Conservation (phyloP, 2,113 vertebrate genomes). For the Dicerorhinus sumatrensis region DNA sequence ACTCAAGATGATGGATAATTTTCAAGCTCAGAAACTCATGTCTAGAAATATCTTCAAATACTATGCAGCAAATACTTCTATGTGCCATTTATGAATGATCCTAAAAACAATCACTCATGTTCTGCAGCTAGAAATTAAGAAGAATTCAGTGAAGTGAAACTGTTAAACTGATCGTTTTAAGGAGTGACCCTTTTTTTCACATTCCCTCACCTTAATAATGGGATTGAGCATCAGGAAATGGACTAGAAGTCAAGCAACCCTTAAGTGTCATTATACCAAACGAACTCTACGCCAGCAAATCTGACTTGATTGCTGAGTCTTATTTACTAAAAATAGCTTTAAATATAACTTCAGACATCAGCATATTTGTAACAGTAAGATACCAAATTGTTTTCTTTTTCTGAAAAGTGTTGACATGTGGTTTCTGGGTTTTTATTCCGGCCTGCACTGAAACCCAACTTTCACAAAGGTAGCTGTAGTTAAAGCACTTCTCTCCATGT, state of each 20-base stretch:
- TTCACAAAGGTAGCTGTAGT: slow-evolving; percentile 5
- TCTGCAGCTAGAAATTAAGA: slow-evolving; percentile 78
- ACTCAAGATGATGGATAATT: slow-evolving; percentile 67
- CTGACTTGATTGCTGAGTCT: slow-evolving; percentile 71
- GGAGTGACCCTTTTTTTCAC: slow-evolving; percentile 62
- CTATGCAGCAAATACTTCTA: slow-evolving; percentile 56
- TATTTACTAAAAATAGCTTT: slow-evolving; percentile 77
- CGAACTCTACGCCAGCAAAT: slow-evolving; percentile 79
- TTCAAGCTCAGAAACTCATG: slow-evolving; percentile 74
- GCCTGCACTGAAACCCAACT: slow-evolving; percentile 6
- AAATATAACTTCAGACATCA: slow-evolving; percentile 66
- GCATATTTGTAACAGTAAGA: slow-evolving; percentile 62
- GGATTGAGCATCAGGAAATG: slow-evolving; percentile 65
- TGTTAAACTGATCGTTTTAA: slow-evolving; percentile 74
- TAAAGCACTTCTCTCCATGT: neutral
- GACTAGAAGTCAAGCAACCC: slow-evolving; percentile 74
- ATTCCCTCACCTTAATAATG: slow-evolving; percentile 75
- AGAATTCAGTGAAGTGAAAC: slow-evolving; percentile 81
- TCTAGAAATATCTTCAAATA: slow-evolving; percentile 78
- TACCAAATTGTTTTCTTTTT: slow-evolving; percentile 47
- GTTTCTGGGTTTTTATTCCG: neutral
- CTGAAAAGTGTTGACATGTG: slow-evolving; percentile 30
- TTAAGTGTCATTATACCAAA: slow-evolving; percentile 76
- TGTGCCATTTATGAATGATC: slow-evolving; percentile 72
- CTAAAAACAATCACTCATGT: slow-evolving; percentile 69